These are phyloP conservation scores for Oriolus oriolus DNA, from an alignment of 2,113 vertebrate species.

Conservation along the genomic window DNA sequence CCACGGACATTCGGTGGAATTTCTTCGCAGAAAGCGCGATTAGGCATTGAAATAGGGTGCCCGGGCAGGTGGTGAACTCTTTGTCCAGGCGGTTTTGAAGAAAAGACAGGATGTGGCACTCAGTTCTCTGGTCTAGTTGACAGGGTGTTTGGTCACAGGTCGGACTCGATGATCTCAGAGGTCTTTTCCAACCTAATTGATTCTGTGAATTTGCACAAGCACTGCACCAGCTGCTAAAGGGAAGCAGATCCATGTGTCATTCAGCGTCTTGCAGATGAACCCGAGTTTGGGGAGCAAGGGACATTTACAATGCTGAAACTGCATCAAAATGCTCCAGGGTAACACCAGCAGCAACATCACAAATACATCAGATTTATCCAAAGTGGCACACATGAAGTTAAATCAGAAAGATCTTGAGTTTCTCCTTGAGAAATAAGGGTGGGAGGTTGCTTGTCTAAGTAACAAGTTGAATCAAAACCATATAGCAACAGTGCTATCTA, in stretches of 20 bases:
- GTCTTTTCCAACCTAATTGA: background rate
- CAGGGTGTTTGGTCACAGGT: background rate
- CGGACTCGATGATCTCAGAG: background rate
- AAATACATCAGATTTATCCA: background rate
- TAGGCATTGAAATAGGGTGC: background rate
- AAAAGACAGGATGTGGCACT: background rate
- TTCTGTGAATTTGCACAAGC: background rate
- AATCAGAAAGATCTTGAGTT: background rate
- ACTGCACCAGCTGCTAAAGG: fast-evolving
- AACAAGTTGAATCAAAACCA: slow-evolving; percentile 8
- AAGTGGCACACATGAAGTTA: background rate
- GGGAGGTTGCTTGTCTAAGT: slow-evolving; percentile 19
- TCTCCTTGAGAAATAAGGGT: slow-evolving; percentile 44
- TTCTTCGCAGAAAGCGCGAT: background rate
- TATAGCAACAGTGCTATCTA: background rate
- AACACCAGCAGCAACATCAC: background rate
- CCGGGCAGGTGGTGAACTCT: background rate
- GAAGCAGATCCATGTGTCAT: fast-evolving
- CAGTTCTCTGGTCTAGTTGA: background rate
- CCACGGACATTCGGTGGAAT: background rate
- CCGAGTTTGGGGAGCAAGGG: background rate
- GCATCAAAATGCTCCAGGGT: background rate
- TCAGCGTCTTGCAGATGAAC: fast-evolving
- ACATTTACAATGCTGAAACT: background rate
- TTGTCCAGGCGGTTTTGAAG: background rate